Conservation (phyloP, 2,888 invertebrate genomes). For the Noctua comes region DNA sequence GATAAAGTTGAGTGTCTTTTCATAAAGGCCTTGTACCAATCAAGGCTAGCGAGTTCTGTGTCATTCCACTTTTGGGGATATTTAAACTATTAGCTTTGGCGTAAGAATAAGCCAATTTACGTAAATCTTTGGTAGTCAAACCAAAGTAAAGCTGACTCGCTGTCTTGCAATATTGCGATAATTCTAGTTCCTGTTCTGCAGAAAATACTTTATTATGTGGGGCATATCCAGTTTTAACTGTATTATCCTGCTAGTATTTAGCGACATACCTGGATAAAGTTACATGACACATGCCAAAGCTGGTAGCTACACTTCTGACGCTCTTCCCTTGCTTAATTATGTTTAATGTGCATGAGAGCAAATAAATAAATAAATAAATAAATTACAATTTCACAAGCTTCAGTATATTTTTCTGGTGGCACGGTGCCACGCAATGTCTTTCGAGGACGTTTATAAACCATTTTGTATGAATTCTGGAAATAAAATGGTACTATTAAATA, state of each 20-base stretch:
- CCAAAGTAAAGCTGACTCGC: constrained; percentile 31
- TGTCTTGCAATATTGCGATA: constrained; percentile 23
- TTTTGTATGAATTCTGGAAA: no score
- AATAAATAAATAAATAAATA: no score
- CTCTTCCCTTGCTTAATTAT: no score
- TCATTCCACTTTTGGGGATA: constrained; percentile 18
- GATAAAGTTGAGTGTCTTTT: constrained; percentile 21
- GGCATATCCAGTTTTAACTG: constrained; percentile 21
- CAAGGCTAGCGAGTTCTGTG: constrained; percentile 15
- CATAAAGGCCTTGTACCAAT: constrained; percentile 29
- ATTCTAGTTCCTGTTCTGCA: constrained; percentile 19
- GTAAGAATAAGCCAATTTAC: no score
- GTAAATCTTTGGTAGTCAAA: neutral
- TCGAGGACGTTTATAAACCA: no score
- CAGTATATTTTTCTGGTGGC: no score
- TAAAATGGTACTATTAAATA: no score
- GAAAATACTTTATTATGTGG: constrained; percentile 16
- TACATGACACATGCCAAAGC: constrained; percentile 6
- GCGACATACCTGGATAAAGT: constrained; percentile 4
- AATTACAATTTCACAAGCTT: no score
- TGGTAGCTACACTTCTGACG: no score
- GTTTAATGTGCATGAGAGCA: no score
- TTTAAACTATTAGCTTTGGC: no score
- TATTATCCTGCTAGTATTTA: constrained; percentile 17
- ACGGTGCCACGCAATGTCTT: no score